These are phyloP conservation scores for Euplexia lucipara DNA, from an alignment of 2,888 invertebrate genomes.

Conservation along the genomic window DNA sequence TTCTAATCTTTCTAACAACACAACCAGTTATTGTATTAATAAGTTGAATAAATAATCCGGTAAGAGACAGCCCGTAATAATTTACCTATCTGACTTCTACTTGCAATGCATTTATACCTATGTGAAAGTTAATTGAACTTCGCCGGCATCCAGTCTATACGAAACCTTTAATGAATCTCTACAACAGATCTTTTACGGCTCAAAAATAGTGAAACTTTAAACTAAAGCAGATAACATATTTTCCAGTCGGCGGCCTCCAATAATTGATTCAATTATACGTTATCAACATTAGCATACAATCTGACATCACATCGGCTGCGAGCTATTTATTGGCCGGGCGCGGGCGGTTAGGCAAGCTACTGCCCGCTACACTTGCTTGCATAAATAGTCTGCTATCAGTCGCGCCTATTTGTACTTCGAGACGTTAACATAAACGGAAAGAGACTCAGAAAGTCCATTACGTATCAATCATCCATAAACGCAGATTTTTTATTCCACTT, in stretches of 20 bases:
- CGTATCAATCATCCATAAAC: no score
- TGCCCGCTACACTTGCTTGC: slow-evolving; percentile 42
- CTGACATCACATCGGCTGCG: slow-evolving; percentile 37
- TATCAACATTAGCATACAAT: slow-evolving; percentile 56
- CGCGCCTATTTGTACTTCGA: slow-evolving; percentile 45
- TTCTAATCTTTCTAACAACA: no score
- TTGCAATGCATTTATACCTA: no score
- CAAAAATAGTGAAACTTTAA: slow-evolving; percentile 39
- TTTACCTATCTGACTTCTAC: no score
- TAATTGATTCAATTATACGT: slow-evolving; percentile 59
- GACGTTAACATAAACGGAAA: background rate
- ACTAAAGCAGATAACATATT: slow-evolving; percentile 38
- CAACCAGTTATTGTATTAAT: no score
- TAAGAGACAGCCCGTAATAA: no score
- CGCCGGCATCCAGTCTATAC: slow-evolving; percentile 6
- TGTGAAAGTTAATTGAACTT: background rate
- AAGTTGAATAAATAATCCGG: no score
- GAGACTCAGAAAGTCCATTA: slow-evolving; percentile 22
- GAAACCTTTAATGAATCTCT: background rate
- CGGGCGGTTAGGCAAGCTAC: slow-evolving; percentile 35
- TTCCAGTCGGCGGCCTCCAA: slow-evolving; percentile 33
- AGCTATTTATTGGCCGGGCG: slow-evolving; percentile 21
- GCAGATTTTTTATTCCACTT: no score
- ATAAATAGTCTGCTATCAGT: slow-evolving; percentile 42
- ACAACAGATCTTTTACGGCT: background rate